Conservation (phyloP, 1,140 invertebrate species). For the Cydia strobilella region DNA sequence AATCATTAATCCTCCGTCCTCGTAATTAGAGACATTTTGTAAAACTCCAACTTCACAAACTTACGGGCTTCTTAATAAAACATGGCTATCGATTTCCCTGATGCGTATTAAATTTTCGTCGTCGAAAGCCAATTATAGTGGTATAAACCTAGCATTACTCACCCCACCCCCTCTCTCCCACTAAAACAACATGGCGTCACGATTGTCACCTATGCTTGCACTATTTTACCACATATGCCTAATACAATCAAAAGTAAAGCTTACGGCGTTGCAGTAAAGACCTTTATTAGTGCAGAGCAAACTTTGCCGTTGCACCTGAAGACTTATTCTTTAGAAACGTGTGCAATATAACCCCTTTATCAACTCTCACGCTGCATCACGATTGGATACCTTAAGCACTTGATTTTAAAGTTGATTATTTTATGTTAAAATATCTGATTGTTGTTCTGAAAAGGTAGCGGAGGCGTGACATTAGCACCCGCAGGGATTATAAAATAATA, state of each 20-base stretch:
- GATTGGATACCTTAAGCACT: constrained; percentile 41
- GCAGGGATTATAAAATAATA: constrained; percentile 69
- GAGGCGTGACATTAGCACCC: constrained; percentile 77
- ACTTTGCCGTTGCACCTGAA: constrained; percentile 57
- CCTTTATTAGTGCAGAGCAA: constrained; percentile 35
- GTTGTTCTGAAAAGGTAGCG: constrained; percentile 65
- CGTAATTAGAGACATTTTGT: constrained; percentile 37
- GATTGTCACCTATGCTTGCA: constrained; percentile 71
- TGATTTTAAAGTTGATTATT: constrained; percentile 44
- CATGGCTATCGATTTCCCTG: constrained; percentile 59
- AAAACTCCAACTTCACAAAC: constrained; percentile 38
- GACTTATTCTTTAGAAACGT: constrained; percentile 67
- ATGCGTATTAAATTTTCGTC: constrained; percentile 62
- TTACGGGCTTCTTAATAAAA: constrained; percentile 59
- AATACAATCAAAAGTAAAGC: constrained; percentile 42
- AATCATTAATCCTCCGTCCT: constrained; percentile 9
- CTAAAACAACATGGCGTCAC: constrained; percentile 76
- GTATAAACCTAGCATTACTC: constrained; percentile 70
- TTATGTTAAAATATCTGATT: constrained; percentile 24
- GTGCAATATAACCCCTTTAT: constrained; percentile 63
- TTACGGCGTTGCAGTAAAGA: constrained; percentile 45
- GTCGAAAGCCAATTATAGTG: constrained; percentile 69
- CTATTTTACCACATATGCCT: constrained; percentile 44
- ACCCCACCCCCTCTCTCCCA: constrained; percentile 60
- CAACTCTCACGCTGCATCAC: constrained; percentile 38